Evolutionary conservation across 2,113 vertebrate genomes (phyloP), one percentile per base, ranked within the genome.

Genomic region (Chroicocephalus ridibundus): DNA sequence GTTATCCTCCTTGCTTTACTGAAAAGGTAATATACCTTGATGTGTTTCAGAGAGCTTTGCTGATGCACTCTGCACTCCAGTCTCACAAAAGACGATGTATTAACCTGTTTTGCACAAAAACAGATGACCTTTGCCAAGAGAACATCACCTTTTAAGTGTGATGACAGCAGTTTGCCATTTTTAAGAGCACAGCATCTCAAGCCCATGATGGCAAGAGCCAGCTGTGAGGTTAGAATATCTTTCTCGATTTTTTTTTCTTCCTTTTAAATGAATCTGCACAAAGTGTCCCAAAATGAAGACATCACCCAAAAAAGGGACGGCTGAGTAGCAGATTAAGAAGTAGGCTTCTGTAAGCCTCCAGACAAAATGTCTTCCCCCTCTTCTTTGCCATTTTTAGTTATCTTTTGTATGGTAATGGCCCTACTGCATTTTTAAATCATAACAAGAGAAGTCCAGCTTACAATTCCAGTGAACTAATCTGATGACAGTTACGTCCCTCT

Each of bases 381-480:
- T 16, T 52, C 25, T 95, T 84, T 31, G 17, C 24, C 7, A 91
- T 72, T 92, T 80, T 55, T 2, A 88, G 7, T 79, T 79, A 38
- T n/a, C 46, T 40, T 31, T 81, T 55, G 10, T 88, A 54, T 44
- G 88, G 72, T 20, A 85, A 36, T 21, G n/a, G 21, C 29, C 17
- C 2, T 25, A 49, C 12, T 80, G 29, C 15, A 58, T 85, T 94
- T 93, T 81, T 18, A 68, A 70, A 29, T 74, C 57, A 38, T 9
- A 79, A 32, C 1, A 87, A 61, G 15, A 77, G 34, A 86, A 93
- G 18, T 16, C 15, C n/a, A 47, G 34, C 19, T 65, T 90, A 58
- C 49, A 78, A 82, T 94, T 89, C 70, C 58, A 93, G 24, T n/a
- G 61, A 92, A 86, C 72, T 36, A 93, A 75, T 93, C 72, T 84